Conservation (phyloP, 2,797 vertebrate species). For the Lepilemur septentrionalis region DNA sequence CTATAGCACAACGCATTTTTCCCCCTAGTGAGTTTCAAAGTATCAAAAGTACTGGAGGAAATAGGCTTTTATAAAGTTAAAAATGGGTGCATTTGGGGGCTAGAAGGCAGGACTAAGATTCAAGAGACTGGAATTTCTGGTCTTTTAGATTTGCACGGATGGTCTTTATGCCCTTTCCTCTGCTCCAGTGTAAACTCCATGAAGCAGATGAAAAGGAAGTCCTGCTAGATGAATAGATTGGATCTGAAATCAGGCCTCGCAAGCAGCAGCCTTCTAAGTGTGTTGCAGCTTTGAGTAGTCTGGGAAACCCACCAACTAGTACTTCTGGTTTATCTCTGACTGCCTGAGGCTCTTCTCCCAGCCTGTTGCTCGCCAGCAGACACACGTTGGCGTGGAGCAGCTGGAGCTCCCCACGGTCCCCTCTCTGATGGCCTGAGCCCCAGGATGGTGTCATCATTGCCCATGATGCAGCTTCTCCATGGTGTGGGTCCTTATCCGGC, state of each 20-base stretch:
- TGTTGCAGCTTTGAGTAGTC: neutral
- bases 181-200: neutral
- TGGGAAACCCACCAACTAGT: neutral
- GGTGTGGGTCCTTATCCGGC: neutral
- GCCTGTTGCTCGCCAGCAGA: neutral
- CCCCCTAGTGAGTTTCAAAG: constrained; percentile 14
- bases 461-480: neutral
- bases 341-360: neutral
- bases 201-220: neutral
- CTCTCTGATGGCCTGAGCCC: neutral
- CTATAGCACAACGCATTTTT: neutral
- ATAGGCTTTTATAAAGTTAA: constrained; percentile 23
- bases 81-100: neutral
- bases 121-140: constrained; percentile 18
- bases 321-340: neutral
- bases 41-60: constrained; percentile 22
- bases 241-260: neutral
- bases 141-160: neutral
- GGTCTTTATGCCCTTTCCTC: neutral
- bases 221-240: neutral
- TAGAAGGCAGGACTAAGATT: neutral
- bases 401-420: neutral
- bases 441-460: neutral
- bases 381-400: neutral
- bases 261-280: neutral